These are phyloP conservation scores for Bombyx huttoni DNA, from an alignment of 2,888 invertebrate species.

Conservation along the genomic window DNA sequence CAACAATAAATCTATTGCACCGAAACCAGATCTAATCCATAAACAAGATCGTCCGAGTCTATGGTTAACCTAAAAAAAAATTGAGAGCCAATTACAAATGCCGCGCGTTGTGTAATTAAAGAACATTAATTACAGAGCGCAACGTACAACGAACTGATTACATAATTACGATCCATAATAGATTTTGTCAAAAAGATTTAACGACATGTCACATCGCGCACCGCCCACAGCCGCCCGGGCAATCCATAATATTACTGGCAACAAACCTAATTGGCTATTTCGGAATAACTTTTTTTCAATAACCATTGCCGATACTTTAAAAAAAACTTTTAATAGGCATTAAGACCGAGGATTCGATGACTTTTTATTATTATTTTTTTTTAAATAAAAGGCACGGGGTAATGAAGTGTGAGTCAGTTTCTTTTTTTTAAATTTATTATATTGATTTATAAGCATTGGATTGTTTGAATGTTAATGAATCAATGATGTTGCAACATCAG, in stretches of 20 bases:
- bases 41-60: background rate
- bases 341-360: conserved; percentile 26
- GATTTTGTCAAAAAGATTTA: conserved; percentile 34
- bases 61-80: background rate
- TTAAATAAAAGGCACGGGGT: conserved; percentile 35
- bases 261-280: conserved; percentile 50
- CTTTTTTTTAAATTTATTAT: conserved; percentile 31
- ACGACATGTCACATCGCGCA: conserved; percentile 32
- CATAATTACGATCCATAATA: conserved; percentile 14
- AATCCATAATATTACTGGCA: conserved; percentile 8
- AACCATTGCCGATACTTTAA: conserved; percentile 54
- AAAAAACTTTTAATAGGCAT: conserved; percentile 59
- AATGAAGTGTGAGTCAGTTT: conserved; percentile 14
- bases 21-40: background rate
- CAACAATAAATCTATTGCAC: background rate
- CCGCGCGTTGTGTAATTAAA: conserved; percentile 3
- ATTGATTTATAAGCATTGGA: conserved; percentile 58
- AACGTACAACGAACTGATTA: conserved; percentile 6
- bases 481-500: conserved; percentile 43
- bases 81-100: conserved; percentile 6
- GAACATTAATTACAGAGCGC: conserved; percentile 3
- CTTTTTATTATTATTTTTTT: conserved; percentile 27
- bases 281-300: conserved; percentile 49
- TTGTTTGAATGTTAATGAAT: conserved; percentile 54
- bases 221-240: conserved; percentile 27